phyloP scores from a whole-genome alignment of 1,140 invertebrate genomes.

The Teleopsis dalmanni region DNA sequence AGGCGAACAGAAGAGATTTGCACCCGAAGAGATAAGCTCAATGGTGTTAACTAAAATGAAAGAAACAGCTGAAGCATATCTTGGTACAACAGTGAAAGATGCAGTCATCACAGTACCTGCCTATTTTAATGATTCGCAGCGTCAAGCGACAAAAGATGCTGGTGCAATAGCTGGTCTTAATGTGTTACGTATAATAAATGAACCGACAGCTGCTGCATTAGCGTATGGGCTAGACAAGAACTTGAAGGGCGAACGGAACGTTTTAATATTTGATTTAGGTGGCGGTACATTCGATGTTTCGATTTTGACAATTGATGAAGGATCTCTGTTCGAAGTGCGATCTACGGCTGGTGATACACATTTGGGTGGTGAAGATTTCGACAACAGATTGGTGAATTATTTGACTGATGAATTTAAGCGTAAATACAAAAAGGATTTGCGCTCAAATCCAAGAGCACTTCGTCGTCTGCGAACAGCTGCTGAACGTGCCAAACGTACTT shows the following conservation, averaged over 20 bases:
- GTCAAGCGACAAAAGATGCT: too few relatives aligned
- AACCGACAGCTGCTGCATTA: too few relatives aligned
- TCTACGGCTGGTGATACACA: conserved; percentile 70
- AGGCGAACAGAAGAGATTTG: too few relatives aligned
- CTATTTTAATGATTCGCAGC: too few relatives aligned
- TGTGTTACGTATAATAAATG: too few relatives aligned
- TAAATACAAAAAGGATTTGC: conserved; percentile 74
- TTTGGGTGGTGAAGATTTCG: conserved; percentile 67
- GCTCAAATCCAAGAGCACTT: conserved; percentile 65
- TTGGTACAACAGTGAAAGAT: too few relatives aligned
- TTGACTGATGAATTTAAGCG: conserved; percentile 70
- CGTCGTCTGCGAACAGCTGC: conserved; percentile 67
- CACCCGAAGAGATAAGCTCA: too few relatives aligned
- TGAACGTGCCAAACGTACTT: conserved; percentile 61
- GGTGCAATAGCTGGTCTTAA: too few relatives aligned
- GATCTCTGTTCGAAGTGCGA: conserved; percentile 69
- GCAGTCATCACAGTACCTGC: too few relatives aligned
- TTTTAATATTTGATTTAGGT: conserved; percentile 66
- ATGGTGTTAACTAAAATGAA: too few relatives aligned
- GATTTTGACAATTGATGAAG: conserved; percentile 77
- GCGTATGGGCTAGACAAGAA: too few relatives aligned
- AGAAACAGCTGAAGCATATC: too few relatives aligned
- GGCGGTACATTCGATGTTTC: conserved; percentile 80
- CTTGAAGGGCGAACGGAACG: conserved; percentile 66
- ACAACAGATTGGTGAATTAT: conserved; percentile 76